Base-by-base conservation (phyloP, 2,113 vertebrate species). In the Notiomystis cincta region DNA sequence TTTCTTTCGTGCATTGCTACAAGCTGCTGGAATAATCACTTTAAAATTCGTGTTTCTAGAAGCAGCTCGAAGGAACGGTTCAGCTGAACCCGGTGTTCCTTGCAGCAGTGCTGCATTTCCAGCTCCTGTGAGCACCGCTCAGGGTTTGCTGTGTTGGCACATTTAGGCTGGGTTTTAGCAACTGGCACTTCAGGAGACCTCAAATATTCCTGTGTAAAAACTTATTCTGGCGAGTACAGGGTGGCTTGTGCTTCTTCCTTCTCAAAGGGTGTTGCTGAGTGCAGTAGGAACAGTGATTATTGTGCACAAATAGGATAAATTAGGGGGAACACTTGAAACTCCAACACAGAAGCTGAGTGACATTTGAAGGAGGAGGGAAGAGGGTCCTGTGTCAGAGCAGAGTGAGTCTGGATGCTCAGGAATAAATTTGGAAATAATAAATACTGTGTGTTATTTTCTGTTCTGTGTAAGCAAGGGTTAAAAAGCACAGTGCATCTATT, bases 401-500 rank as follows among this genome's bases (percentile, higher is more conserved):
- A 14, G 33, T 1, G 4, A 16, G 4, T 13, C 42, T 4, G 4
- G 57, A 8, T n/a, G 53, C 45, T 76, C 27, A 8, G 79, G 40
- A 37, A 31, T 8, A 3, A 19, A 35, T 30, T 3, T 45, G 42
- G 75, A 40, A 21, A 22, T 61, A 27, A 40, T 10, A 54, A 69
- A 79, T 10, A 5, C 22, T 0, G 0, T 3, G 28, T 0, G 0
- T 13, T n/a, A 1, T n/a, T 61, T 44, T 9, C 27, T 33, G 28
- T 10, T 27, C 31, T 35, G 35, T 58, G 14, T 5, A 27, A 71
- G 44, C 5, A 35, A 51, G 75, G 30, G 62, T 92, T 92, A 64
- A 88, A 51, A 47, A 28, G 71, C 10, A 11, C 57, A 56, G 48
- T 2, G 1, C 13, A 2, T 5, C 21, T 22, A 5, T 8, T 19